Conservation (phyloP, 2,113 vertebrate species). For the Casuarius casuarius region DNA sequence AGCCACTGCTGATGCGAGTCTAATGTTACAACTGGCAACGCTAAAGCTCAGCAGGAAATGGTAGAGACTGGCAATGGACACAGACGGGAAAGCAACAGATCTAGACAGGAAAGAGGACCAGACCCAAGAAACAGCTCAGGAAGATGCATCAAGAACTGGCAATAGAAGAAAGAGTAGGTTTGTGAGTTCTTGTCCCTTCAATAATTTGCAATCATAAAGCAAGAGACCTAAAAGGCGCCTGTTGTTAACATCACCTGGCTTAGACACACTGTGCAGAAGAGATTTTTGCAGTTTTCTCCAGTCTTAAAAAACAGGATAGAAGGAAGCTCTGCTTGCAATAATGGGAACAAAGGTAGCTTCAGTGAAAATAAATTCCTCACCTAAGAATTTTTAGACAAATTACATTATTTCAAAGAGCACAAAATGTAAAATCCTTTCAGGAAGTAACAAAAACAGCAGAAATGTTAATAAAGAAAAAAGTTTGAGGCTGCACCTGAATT, state of each 20-base stretch:
- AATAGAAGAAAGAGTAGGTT: not conserved
- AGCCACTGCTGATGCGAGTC: fast-evolving
- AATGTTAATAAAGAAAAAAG: not conserved
- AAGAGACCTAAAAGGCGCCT: not conserved
- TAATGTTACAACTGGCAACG: fast-evolving
- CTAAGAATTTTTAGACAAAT: not conserved
- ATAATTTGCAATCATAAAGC: not conserved
- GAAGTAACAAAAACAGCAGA: not conserved
- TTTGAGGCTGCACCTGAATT: not conserved
- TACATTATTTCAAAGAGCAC: too few species aligned
- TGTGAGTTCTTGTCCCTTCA: not conserved
- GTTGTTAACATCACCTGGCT: not conserved
- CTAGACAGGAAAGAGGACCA: not conserved
- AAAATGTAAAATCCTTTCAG: too few species aligned
- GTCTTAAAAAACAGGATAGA: not conserved
- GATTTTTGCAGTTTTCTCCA: not conserved
- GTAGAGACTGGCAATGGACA: not conserved
- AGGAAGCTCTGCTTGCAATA: not conserved
- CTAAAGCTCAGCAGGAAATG: not conserved
- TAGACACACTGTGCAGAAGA: not conserved
- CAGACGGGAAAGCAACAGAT: not conserved
- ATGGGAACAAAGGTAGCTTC: not conserved
- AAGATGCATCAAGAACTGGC: not conserved
- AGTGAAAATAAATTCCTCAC: not conserved
- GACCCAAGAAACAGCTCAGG: not conserved